Evolutionary conservation across 2,888 invertebrate species (phyloP).

Genomic region (Glyphotaelius pellucidus): DNA sequence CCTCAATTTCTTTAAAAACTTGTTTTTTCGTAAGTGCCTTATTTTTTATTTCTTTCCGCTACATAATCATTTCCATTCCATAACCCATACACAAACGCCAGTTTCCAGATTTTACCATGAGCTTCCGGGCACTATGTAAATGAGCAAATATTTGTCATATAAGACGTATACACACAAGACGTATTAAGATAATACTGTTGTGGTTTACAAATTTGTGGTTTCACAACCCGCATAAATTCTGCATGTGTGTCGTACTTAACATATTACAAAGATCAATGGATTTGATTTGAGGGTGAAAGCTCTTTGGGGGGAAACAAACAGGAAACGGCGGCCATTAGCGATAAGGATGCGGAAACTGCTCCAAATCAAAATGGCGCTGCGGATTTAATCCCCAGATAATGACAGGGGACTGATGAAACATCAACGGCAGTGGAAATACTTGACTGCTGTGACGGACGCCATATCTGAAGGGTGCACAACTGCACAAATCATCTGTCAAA

Average conservation of each 20-base stretch:
- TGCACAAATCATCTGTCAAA: too few species aligned
- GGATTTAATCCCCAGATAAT: neutral
- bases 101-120: neutral
- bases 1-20: neutral
- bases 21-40: neutral
- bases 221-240: neutral
- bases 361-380: constrained; percentile 47
- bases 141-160: neutral
- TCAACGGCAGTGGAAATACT: neutral
- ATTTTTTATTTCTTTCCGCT: neutral
- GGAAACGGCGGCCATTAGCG: constrained; percentile 49
- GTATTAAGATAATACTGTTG: neutral
- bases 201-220: neutral
- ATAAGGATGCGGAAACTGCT: constrained; percentile 52
- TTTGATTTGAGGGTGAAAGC: constrained; percentile 34
- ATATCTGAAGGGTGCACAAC: neutral
- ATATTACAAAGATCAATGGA: neutral
- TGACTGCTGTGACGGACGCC: too few species aligned
- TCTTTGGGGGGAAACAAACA: constrained; percentile 21
- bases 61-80: neutral
- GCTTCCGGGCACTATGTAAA: neutral
- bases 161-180: neutral
- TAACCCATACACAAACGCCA: neutral
- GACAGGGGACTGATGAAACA: neutral
- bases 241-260: neutral